Base-by-base conservation (phyloP, 2,888 invertebrate species). In the Polydrusus pterygomalis region DNA sequence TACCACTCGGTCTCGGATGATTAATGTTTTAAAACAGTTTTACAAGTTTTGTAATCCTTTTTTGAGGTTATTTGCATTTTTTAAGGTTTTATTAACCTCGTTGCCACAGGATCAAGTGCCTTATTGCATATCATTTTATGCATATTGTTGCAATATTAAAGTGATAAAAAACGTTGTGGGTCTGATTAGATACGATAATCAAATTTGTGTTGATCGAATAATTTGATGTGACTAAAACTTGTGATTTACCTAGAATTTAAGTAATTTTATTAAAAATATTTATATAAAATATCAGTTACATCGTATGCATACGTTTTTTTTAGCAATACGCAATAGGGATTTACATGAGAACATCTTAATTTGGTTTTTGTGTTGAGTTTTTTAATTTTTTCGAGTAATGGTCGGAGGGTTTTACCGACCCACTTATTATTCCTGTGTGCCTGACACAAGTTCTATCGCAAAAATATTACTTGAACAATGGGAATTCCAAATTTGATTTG, bases 51-150 rank as follows among this genome's bases (percentile, higher is more conserved):
- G 38, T 34, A 9, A 15, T 34, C 3, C 13, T 25, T 58, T 34
- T 10, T 20, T 68, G 9, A 51, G 40, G 68, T 68, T 56, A 34
- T 25, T 54, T 18, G 15, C 3, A 10, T 25, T 58, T 34, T 10
- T n/a, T 68, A 2, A 51, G 40, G 68, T 68, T 43, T 17, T 25
- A 20, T 13, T 40, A 56, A 56, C 54, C 56, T 45, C 56, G 20
- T 34, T 58, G 17, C 17, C 18, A 38, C 18, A 17, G 18, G 18
- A 18, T 11, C 11, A 8, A n/a, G 56, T 69, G 56, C 58, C 58
- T 58, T 69, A 69, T 49, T 69, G 68, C 68, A 69, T 69, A 69
- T 20, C 15, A 45, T 69, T 20, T 68, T 58, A 69, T 69, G 68
- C 58, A 69, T 68, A 0, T 65, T 30, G 13, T 20, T 56, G 58